Evolutionary conservation across 2,797 vertebrate genomes (phyloP), one percentile per base, ranked within the genome.

Genomic region (Neosilurus mollespiculum): DNA sequence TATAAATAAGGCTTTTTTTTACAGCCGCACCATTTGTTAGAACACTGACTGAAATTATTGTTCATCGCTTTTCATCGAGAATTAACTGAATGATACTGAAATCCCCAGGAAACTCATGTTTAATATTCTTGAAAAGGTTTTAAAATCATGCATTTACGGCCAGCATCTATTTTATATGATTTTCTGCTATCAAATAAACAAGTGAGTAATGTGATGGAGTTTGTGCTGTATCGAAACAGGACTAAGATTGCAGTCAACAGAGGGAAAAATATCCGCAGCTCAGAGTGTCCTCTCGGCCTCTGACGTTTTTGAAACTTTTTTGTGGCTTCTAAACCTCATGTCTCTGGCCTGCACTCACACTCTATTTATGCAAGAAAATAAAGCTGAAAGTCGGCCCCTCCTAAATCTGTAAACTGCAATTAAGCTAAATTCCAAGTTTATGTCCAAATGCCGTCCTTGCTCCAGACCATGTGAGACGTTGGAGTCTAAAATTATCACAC

Each of bases 331-430:
- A 93, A 94, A 94, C 93, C 94, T 94, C 94, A 93, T 94, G 93
- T 94, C 92, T 92, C 92, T 95, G 94, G 93, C 92, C 92, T 93
- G 85, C 86, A 90, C 90, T 94, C 91, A 91, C 93, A 93, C 91
- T 94, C 93, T 95, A 94, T 95, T 94, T 95, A 94, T 93, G 92
- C 94, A 92, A 92, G 92, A 93, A 94, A 95, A 95, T 94, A 94
- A 95, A 94, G 93, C 92, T 92, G 92, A 93, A 92, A 93, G 91
- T 83, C 92, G 91, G 94, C 94, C 94, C 94, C 94, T 95, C 94
- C 94, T 95, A 95, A 93, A 94, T 94, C 93, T 93, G 94, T 94
- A 95, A 95, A 95, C 94, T 94, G 90, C 94, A 95, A 94, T 95
- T 94, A 95, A 95, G 92, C 90, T 93, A 92, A 94, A 95, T 95